These are phyloP conservation scores for Tachystola acroxantha DNA, from an alignment of 2,888 invertebrate species.

Conservation along the genomic window DNA sequence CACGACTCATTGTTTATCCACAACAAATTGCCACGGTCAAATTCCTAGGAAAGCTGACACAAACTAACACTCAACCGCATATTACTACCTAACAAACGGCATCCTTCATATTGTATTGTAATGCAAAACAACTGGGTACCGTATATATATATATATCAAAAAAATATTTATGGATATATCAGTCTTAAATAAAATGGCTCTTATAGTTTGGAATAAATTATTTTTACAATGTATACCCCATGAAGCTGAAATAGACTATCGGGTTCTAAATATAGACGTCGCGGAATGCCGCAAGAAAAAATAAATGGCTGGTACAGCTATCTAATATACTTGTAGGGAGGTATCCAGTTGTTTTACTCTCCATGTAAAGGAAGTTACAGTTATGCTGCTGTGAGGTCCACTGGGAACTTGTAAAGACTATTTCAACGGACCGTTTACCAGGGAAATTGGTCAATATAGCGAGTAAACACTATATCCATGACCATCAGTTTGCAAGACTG, in stretches of 20 bases:
- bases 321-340: slow-evolving; percentile 13
- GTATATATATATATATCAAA: no score
- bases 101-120: no score
- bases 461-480: slow-evolving; percentile 24
- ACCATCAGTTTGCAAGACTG: slow-evolving; percentile 39
- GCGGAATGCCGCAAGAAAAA: not conserved
- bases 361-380: slow-evolving; percentile 36
- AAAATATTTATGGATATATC: no score
- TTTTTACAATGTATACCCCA: no score
- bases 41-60: slow-evolving; percentile 49
- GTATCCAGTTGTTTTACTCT: slow-evolving; percentile 20
- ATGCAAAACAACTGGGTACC: no score
- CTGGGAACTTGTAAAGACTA: slow-evolving; percentile 23
- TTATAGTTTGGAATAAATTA: no score
- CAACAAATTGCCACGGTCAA: slow-evolving; percentile 61
- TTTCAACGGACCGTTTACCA: slow-evolving; percentile 36
- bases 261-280: not conserved
- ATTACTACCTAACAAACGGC: slow-evolving; percentile 16
- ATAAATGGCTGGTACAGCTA: slow-evolving; percentile 6
- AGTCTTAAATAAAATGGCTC: no score
- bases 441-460: slow-evolving; percentile 31
- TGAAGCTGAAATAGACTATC: not conserved
- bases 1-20: slow-evolving; percentile 72
- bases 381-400: slow-evolving; percentile 36
- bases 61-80: slow-evolving; percentile 24